A percentile compares a stretch with the other conserved stretches of the same genome.
phyloP scores from a whole-genome alignment of 2,797 vertebrate genomes.

The Lophura swinhoii region DNA sequence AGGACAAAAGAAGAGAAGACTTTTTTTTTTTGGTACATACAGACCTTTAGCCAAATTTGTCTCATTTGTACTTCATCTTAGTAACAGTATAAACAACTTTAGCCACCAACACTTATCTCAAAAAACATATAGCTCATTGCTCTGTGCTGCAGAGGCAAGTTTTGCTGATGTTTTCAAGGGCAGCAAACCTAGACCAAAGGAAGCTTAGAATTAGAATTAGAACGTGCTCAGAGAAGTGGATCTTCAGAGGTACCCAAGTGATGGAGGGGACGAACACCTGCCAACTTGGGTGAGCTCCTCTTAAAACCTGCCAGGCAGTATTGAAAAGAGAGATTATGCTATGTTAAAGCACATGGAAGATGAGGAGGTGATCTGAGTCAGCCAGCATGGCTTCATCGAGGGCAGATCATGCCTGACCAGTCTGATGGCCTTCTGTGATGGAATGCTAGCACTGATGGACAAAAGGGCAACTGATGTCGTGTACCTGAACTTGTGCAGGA shows the following conservation, averaged over 20 bases:
- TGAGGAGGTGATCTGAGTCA: no score
- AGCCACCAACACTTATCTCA: not conserved
- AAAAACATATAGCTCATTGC: not conserved
- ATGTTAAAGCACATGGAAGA: no score
- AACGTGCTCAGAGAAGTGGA: not conserved
- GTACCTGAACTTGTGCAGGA: no score
- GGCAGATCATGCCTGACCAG: no score
- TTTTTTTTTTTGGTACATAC: not conserved
- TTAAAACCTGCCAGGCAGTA: not conserved
- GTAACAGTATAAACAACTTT: not conserved
- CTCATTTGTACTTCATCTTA: not conserved
- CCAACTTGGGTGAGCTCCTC: accelerated
- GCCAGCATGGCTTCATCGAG: no score
- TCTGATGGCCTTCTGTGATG: no score
- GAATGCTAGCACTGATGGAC: no score
- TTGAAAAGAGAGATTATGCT: not conserved
- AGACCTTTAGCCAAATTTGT: not conserved
- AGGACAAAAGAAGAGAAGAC: not conserved
- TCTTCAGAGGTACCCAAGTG: not conserved
- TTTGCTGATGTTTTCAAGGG: not conserved
- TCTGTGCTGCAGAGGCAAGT: not conserved
- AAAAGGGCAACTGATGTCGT: no score
- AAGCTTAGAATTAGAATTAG: not conserved
- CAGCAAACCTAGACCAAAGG: not conserved
- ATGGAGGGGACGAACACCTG: not conserved